Conservation (phyloP, 2,113 vertebrate species). For the Hyaena hyaena region DNA sequence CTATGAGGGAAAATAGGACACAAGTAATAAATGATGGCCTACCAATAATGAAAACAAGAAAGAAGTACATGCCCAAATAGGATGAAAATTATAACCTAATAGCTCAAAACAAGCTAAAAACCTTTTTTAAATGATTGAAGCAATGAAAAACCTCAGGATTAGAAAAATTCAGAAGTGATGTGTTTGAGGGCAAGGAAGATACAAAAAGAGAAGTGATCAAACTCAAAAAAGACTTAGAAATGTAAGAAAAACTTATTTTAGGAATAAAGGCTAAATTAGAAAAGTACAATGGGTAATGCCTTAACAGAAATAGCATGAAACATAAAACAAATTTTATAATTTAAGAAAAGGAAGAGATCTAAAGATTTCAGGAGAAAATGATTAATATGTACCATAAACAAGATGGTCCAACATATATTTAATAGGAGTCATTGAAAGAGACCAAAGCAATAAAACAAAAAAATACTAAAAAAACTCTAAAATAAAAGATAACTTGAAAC, state of each 20-base stretch:
- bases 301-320: not conserved
- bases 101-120: conserved; percentile 26
- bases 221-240: conserved; percentile 10
- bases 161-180: conserved; percentile 5
- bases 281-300: not conserved
- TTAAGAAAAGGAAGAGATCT: not conserved
- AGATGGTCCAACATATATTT: conserved; percentile 27
- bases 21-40: not conserved
- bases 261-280: conserved; percentile 32
- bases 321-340: not conserved
- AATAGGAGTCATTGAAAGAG: not conserved
- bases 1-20: not conserved
- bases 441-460: conserved; percentile 20
- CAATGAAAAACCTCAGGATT: not conserved
- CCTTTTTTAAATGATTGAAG: not conserved
- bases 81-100: not conserved
- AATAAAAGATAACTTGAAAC: conserved; percentile 34
- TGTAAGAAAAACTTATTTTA: not conserved
- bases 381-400: not conserved
- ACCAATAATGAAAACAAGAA: not conserved
- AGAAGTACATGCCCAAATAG: not conserved
- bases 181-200: not conserved
- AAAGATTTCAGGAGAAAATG: conserved; percentile 35
- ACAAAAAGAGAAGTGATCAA: not conserved
- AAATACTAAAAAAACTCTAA: not conserved